These are phyloP conservation scores for Pantala flavescens DNA, from an alignment of 1,140 invertebrate genomes.

Conservation along the genomic window DNA sequence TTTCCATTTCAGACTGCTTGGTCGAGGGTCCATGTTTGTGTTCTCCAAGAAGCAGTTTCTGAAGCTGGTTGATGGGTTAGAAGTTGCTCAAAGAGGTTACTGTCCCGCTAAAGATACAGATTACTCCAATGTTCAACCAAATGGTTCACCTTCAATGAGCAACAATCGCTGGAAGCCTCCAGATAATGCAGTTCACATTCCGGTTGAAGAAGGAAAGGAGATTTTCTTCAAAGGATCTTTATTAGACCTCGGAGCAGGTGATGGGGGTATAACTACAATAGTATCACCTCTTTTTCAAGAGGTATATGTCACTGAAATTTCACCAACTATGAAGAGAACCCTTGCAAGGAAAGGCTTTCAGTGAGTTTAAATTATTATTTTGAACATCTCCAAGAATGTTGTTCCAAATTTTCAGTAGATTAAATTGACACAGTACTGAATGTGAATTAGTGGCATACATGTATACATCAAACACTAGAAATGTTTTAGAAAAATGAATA, in stretches of 20 bases:
- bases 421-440: too few species aligned
- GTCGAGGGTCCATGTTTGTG: conserved; percentile 87
- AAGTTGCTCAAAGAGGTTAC: too few species aligned
- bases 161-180: not conserved
- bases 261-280: conserved; percentile 73
- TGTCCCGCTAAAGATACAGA: conserved; percentile 21
- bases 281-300: conserved; percentile 53
- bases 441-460: too few species aligned
- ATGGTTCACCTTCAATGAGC: conserved; percentile 31
- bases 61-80: conserved; percentile 42
- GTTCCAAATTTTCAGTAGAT: too few species aligned
- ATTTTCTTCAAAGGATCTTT: conserved; percentile 36
- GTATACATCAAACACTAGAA: too few species aligned
- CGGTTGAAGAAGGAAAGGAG: conserved; percentile 17
- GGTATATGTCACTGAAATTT: conserved; percentile 79
- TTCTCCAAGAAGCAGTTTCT: conserved; percentile 67
- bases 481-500: too few species aligned
- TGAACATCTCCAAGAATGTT: too few species aligned
- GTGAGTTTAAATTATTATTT: too few species aligned
- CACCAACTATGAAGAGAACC: conserved; percentile 63
- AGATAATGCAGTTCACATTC: not conserved
- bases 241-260: conserved; percentile 83
- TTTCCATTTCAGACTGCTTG: conserved; percentile 53
- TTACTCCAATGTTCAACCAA: conserved; percentile 30
- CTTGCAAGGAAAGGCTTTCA: conserved; percentile 60